Conservation (phyloP, 2,888 invertebrate species). For the Sarcophaga carnaria region DNA sequence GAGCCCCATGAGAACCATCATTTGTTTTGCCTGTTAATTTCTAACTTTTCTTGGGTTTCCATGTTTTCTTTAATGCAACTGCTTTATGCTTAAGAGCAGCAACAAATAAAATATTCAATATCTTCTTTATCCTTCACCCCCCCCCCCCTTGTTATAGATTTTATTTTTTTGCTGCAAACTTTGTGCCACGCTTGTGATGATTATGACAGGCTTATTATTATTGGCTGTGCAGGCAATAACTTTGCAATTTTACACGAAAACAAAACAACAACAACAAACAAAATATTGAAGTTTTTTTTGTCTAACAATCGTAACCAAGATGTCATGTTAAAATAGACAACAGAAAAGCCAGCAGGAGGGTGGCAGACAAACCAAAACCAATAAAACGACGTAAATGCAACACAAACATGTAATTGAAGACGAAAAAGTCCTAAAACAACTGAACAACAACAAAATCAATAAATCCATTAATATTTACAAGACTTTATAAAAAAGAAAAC, state of each 20-base stretch:
- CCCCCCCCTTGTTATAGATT: constrained; percentile 7
- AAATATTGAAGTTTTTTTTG: constrained; percentile 21
- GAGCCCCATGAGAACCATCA: too few species aligned
- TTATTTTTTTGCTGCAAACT: neutral
- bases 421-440: constrained; percentile 5
- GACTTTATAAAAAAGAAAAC: neutral
- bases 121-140: too few species aligned
- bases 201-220: constrained; percentile 36
- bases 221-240: constrained; percentile 28
- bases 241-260: constrained; percentile 41
- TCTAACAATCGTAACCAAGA: neutral
- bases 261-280: constrained; percentile 53
- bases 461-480: constrained; percentile 33
- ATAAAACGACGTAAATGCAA: neutral
- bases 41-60: too few species aligned
- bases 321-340: neutral
- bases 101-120: too few species aligned
- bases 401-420: constrained; percentile 2
- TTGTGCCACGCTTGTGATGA: constrained; percentile 16
- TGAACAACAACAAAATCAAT: constrained; percentile 21
- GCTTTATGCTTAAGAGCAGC: too few species aligned
- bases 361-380: neutral
- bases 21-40: too few species aligned
- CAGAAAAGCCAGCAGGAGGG: neutral
- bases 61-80: too few species aligned